Conservation (phyloP, 2,113 vertebrate genomes). For the Takifugu flavidus region DNA sequence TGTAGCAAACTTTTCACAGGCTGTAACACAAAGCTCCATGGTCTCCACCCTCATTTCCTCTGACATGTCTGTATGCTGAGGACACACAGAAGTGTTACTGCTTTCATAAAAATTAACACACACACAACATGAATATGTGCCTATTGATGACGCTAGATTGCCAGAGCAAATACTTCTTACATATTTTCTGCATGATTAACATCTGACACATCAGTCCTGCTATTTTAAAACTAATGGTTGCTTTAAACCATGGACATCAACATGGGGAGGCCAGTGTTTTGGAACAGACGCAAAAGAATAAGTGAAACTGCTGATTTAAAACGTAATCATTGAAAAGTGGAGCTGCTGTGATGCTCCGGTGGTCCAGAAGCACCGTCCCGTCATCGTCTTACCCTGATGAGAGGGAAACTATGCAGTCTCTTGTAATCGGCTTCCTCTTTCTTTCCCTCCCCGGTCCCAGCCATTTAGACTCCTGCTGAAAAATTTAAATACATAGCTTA, state of each 20-base stretch:
- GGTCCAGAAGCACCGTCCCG: too few species aligned
- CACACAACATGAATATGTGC: neutral
- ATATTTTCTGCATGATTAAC: too few species aligned
- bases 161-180: too few species aligned
- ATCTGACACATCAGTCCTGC: too few species aligned
- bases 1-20: constrained; percentile 74
- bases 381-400: constrained; percentile 83
- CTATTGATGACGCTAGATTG: too few species aligned
- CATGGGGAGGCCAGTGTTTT: too few species aligned
- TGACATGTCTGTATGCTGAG: constrained; percentile 93
- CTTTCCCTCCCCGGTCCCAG: constrained; percentile 85
- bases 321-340: too few species aligned
- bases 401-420: constrained; percentile 90
- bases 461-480: constrained; percentile 77
- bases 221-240: too few species aligned
- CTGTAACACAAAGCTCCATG: constrained; percentile 92
- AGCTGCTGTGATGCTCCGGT: too few species aligned
- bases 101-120: neutral
- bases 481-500: neutral
- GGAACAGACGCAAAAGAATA: too few species aligned
- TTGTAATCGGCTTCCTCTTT: constrained; percentile 96
- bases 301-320: too few species aligned
- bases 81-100: constrained; percentile 15
- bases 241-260: too few species aligned
- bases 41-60: constrained; percentile 97